These are phyloP conservation scores for Brachyalestes nurse DNA, from an alignment of 2,797 vertebrate genomes.

Conservation along the genomic window DNA sequence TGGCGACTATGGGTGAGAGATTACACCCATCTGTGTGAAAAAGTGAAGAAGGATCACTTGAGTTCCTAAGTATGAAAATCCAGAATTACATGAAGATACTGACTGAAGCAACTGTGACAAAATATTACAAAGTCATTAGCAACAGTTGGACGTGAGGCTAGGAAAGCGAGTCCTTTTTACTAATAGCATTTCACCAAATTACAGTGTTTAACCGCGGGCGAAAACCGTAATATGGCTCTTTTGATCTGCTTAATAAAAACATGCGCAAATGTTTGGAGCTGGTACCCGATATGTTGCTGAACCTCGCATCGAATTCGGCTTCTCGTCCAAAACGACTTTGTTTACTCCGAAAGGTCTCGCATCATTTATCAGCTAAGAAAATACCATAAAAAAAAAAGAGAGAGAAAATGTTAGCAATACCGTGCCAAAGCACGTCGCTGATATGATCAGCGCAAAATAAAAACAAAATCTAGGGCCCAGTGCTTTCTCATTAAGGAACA, in stretches of 20 bases:
- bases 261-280: constrained; percentile 21
- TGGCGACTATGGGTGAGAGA: constrained; percentile 70
- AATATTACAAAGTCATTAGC: constrained; percentile 5
- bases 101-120: constrained; percentile 32
- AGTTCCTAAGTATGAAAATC: constrained; percentile 60
- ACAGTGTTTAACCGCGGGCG: constrained; percentile 2
- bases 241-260: constrained; percentile 21
- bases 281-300: constrained; percentile 15
- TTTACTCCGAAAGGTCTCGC: constrained; percentile 36
- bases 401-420: not conserved
- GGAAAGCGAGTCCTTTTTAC: constrained; percentile 1
- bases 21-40: constrained; percentile 82
- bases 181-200: not conserved
- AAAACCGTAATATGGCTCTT: constrained; percentile 20
- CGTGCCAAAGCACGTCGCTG: constrained; percentile 66
- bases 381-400: constrained; percentile 11
- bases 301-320: constrained; percentile 4
- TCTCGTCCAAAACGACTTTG: constrained; percentile 21
- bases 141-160: not conserved
- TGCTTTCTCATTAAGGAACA: constrained; percentile 65
- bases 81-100: constrained; percentile 8
- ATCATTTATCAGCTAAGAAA: constrained; percentile 55
- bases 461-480: constrained; percentile 56
- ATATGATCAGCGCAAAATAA: constrained; percentile 65
- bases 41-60: constrained; percentile 63